These are phyloP conservation scores for Cataglyphis rosenhaueri DNA, from an alignment of 2,888 invertebrate genomes.

Conservation along the genomic window DNA sequence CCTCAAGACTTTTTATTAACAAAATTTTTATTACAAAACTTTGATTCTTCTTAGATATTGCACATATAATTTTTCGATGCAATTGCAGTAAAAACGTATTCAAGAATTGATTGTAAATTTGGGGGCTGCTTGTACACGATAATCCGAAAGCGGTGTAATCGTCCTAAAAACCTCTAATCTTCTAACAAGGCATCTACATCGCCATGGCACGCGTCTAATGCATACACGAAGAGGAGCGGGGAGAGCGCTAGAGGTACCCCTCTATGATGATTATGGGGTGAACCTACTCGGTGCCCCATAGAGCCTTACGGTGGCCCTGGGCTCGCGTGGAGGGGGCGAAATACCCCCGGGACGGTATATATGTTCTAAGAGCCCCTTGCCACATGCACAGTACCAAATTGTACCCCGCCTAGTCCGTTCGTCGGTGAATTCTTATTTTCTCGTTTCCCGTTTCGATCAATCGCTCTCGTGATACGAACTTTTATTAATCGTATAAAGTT, in stretches of 20 bases:
- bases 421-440: constrained; percentile 66
- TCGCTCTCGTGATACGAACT: constrained; percentile 12
- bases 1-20: not conserved
- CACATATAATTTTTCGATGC: not conserved
- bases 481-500: constrained; percentile 42
- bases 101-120: constrained; percentile 18
- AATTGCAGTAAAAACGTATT: not conserved
- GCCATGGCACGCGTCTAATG: constrained; percentile 81
- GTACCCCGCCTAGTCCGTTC: constrained; percentile 76
- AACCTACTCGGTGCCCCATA: constrained; percentile 81
- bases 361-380: constrained; percentile 80
- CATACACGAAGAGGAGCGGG: constrained; percentile 68
- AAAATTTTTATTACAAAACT: not conserved
- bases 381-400: constrained; percentile 82
- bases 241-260: constrained; percentile 70
- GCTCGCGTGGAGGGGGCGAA: constrained; percentile 76
- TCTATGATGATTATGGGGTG: constrained; percentile 81
- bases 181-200: constrained; percentile 78
- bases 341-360: constrained; percentile 83
- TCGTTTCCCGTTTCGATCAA: constrained; percentile 4
- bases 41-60: not conserved
- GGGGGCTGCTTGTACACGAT: constrained; percentile 56
- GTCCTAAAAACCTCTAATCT: constrained; percentile 84
- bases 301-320: constrained; percentile 62
- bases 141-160: constrained; percentile 80